Evolutionary conservation across 2,888 invertebrate species (phyloP), one percentile per base, ranked within the genome.

Genomic region (Asteroscopus sphinx): DNA sequence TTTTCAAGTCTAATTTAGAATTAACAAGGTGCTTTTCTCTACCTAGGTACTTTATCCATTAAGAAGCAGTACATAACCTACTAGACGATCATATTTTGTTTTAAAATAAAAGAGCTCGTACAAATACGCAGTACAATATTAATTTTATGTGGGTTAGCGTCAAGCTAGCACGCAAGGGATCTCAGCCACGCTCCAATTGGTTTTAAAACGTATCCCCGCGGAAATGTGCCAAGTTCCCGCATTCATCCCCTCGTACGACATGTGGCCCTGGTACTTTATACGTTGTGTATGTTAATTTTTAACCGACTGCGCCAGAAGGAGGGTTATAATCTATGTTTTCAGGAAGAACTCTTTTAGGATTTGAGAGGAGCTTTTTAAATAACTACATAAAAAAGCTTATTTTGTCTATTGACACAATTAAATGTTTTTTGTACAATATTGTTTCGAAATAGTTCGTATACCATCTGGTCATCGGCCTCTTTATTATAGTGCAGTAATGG

Each of bases 151-250:
- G 37, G 44, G 52, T 56, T 72, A 25, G 45, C 56, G 68, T 21
- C 39, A 37, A 54, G 52, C 30, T 52, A 12, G 49, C 61, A 42
- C 57, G 56, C 40, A 35, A 48, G 63, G 54, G 65, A 61, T 71
- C 52, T 71, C 47, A 65, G 30, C 28, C 66, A 60, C 60, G 77
- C 69, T 76, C 72, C 78, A 75, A 69, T 76, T 72, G 69, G 53
- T 64, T 72, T 72, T 47, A 64, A 74, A 77, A 74, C 51, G 57
- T 60, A 65, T 65, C 61, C 62, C 62, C 30, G 52, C 57, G 61
- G 72, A 77, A 64, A 75, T 52, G 41, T 47, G 35, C 51, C 39
- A 42, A 48, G 55, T 54, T 41, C 37, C 53, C 54, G 58, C 54
- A 45, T 65, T 60, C 49, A 56, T 48, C 39, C 41, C 60, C 41